phyloP scores from a whole-genome alignment of 2,888 invertebrate genomes.

The Lysandra bellargus region DNA sequence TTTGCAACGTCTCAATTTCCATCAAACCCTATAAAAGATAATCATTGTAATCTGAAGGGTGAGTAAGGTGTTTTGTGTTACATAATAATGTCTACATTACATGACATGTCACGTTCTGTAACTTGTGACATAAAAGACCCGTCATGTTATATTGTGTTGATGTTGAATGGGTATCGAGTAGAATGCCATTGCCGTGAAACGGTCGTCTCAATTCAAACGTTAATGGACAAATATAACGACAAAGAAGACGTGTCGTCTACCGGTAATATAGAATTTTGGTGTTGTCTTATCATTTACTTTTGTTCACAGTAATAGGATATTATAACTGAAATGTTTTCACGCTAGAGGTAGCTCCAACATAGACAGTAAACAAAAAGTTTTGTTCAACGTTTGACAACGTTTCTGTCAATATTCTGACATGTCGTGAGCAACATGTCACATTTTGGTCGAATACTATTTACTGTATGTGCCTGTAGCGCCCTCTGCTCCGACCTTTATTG shows the following conservation, averaged over 20 bases:
- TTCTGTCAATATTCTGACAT: no score
- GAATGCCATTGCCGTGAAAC: not conserved
- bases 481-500: no score
- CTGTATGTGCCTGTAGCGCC: no score
- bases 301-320: not conserved
- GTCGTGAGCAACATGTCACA: no score
- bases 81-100: not conserved
- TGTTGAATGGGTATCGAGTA: conserved; percentile 2
- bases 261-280: not conserved
- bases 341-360: no score
- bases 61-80: not conserved
- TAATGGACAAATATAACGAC: not conserved
- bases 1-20: not conserved
- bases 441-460: no score
- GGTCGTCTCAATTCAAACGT: not conserved
- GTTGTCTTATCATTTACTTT: not conserved
- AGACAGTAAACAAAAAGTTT: no score
- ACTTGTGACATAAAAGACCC: not conserved
- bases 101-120: conserved; percentile 8
- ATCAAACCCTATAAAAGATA: not conserved
- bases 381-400: no score
- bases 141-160: not conserved
- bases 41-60: not conserved
- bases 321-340: no score
- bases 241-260: not conserved